Conservation (phyloP, 2,888 invertebrate species). For the Macropis europaea region DNA sequence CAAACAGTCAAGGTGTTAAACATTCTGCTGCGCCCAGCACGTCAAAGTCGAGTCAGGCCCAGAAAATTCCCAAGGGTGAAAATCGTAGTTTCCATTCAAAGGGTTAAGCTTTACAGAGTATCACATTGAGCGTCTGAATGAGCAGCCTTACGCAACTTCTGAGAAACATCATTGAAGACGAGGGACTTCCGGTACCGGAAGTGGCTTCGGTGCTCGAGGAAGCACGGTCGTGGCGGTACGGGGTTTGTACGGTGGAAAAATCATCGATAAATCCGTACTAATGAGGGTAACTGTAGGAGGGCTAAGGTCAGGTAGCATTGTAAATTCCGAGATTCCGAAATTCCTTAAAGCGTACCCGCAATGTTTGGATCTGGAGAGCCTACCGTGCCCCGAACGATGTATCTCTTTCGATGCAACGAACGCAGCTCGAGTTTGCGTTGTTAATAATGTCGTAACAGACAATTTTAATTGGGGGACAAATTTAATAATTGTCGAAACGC, state of each 20-base stretch:
- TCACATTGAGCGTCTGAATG: no score
- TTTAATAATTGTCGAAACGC: constrained; percentile 26
- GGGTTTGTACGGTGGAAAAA: constrained; percentile 14
- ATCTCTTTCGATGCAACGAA: background rate
- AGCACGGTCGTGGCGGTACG: background rate
- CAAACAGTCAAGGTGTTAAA: no score
- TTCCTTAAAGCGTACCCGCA: constrained; percentile 52
- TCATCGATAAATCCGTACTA: constrained; percentile 52
- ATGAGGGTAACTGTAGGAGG: constrained; percentile 45
- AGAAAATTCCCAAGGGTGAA: no score
- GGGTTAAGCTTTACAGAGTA: no score
- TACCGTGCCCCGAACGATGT: constrained; percentile 22
- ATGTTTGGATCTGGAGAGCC: constrained; percentile 66
- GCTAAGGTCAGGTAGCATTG: constrained; percentile 53
- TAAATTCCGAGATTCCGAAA: constrained; percentile 61
- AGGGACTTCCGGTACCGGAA: constrained; percentile 9
- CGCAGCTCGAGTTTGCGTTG: constrained; percentile 10
- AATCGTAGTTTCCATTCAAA: no score
- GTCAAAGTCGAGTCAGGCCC: no score
- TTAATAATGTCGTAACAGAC: constrained; percentile 35
- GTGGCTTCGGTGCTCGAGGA: background rate
- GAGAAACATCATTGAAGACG: background rate
- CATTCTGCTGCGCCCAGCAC: no score
- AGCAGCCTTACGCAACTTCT: background rate
- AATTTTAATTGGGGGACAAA: constrained; percentile 28